Evolutionary conservation across 2,888 invertebrate species (phyloP), one percentile per base, ranked within the genome.

Genomic region (Gerosis bhagava): DNA sequence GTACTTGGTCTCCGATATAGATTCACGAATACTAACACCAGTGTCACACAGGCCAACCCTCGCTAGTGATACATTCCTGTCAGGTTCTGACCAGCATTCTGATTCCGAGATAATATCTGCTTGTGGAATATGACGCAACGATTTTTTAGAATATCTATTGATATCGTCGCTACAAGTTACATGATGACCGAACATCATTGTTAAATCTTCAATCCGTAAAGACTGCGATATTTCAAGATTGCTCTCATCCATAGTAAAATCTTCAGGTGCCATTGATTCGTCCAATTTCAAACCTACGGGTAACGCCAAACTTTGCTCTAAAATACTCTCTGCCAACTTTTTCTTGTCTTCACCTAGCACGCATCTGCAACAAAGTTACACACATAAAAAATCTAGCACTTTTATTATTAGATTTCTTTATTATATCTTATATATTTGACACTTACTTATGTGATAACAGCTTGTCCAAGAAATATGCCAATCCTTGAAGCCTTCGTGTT

Each of bases 21-120:
- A 68, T 51, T 81, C 82, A 15, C 65, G 65, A 2, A 63, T 58
- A 7, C 59, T 65, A 2, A 78, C 65, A 2, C 79, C 81, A 1
- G 82, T 79, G 51, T 81, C 76, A 37, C 78, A 78, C 6, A 87
- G 69, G 0, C 96, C 96, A 15, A 96, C 96, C 53, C 96, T 91
- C 0, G 94, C 95, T 50, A 93, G 79, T 0, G 96, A 96, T 2
- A 96, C 95, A 50, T 92, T 93, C 32, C 95, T 90, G 68, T 96
- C 96, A 0, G 96, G 96, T 67, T 96, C 96, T 0, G 96, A 96
- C 93, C 96, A 96, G 21, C 94, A 93, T 70, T 97, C 96, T 0
- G 96, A 95, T 67, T 96, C 96, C 0, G 88, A 87, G 48, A 79
- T 73, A 10, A 73, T 43, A 57, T 88, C 87, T 3, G 77, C 77